Evolutionary conservation across 2,797 vertebrate genomes (phyloP).

Genomic region (Oreochromis grahami): DNA sequence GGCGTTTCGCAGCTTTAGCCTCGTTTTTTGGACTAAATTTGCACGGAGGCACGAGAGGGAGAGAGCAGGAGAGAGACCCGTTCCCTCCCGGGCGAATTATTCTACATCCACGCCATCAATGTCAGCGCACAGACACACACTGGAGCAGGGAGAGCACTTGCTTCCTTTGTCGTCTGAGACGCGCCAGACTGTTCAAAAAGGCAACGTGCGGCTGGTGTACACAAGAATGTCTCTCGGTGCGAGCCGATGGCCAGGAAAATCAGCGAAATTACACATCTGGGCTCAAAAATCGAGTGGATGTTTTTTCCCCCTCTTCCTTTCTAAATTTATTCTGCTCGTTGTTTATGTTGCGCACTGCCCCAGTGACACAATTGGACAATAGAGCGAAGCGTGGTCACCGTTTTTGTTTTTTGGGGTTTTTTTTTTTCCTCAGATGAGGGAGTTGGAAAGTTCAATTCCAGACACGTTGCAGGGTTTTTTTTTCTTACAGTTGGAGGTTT

Average conservation of each 20-base stretch:
- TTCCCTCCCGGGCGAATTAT: constrained; percentile 63
- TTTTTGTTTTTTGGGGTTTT: not conserved
- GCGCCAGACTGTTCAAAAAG: constrained; percentile 76
- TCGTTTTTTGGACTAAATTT: not conserved
- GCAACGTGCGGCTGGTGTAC: constrained; percentile 50
- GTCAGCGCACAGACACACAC: constrained; percentile 62
- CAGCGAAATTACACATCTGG: not conserved
- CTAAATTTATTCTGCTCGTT: constrained; percentile 33
- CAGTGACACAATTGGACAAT: constrained; percentile 66
- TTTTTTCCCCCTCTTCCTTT: not conserved
- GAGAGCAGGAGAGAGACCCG: not conserved
- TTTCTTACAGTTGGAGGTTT: not conserved
- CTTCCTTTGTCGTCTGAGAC: constrained; percentile 84
- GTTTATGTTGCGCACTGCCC: constrained; percentile 66
- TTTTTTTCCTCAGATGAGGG: not conserved
- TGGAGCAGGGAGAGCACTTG: constrained; percentile 62
- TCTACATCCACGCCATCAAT: constrained; percentile 76
- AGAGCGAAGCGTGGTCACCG: constrained; percentile 38
- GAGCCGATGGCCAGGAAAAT: not conserved
- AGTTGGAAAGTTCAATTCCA: constrained; percentile 44
- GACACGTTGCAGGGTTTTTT: not conserved
- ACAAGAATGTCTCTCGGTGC: constrained; percentile 15
- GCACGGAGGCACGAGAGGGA: not conserved
- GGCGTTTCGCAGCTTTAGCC: not conserved
- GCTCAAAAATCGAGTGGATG: not conserved